Evolutionary conservation across 2,797 vertebrate species (phyloP), one percentile per base, ranked within the genome.

Genomic region (Myotis findleyi): DNA sequence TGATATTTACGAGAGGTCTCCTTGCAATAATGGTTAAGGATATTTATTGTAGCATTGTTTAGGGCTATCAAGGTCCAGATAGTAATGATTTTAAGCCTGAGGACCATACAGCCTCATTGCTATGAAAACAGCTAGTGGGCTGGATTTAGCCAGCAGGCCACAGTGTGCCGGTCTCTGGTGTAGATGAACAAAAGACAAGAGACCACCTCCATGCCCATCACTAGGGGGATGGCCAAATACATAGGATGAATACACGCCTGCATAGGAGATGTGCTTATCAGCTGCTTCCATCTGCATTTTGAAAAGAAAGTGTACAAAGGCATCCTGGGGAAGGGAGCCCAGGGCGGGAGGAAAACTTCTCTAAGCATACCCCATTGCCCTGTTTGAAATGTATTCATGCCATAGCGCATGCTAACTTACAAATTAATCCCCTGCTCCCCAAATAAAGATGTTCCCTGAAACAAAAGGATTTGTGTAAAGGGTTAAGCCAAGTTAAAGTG

Each of bases 161-260:
- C 11, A 68, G 27, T 49, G 68, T 76, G 55, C 30, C 38, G 75
- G 69, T 25, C 71, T 44, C 17, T 57, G 84, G n/a, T 64, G 51
- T 30, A 82, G 59, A 55, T 55, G 51, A n/a, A 92, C 30, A 73
- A 89, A 72, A 91, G 76, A 25, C 36, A 41, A 59, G 89, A 85
- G n/a, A 23, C 20, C 21, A 38, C 47, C 62, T 82, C 20, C 3
- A 53, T n/a, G 30, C 36, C 77, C 27, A 51, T 38, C 20, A 33
- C 47, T 16, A 10, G 17, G 64, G 64, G 41, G 69, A 75, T 5
- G 47, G 44, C 68, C 44, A 38, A 23, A 33, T 3, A 12, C 47
- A 23, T 1, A 33, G 36, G 69, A 64, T 41, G 57, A n/a, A 66
- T 49, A 21, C 1, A 21, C 1, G 0, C 49, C 14, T n/a, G 44